phyloP scores from a whole-genome alignment of 2,797 vertebrate genomes.

The Hippocampus kuda region DNA sequence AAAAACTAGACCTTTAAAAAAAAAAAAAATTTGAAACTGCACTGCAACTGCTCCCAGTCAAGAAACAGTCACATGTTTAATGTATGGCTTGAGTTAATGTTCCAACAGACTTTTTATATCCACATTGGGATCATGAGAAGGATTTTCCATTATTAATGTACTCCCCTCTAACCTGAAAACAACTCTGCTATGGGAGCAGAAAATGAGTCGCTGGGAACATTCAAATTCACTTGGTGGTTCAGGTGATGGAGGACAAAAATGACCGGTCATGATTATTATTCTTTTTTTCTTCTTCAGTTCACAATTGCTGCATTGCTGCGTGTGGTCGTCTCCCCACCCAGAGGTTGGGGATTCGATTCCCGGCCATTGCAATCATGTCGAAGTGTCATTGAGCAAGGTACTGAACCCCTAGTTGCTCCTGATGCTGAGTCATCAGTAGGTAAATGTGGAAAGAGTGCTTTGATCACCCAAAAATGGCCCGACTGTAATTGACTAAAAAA shows the following conservation, averaged over 20 bases:
- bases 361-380: too few species aligned
- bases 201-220: neutral
- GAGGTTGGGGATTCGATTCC: too few species aligned
- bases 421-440: too few species aligned
- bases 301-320: too few species aligned
- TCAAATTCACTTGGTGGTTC: neutral
- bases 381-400: too few species aligned
- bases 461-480: too few species aligned
- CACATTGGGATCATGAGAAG: constrained; percentile 1
- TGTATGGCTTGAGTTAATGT: constrained; percentile 5
- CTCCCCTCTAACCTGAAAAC: constrained; percentile 1
- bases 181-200: neutral
- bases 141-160: constrained; percentile 8
- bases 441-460: too few species aligned
- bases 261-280: neutral
- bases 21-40: neutral
- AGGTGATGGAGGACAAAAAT: neutral
- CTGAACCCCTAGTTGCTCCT: too few species aligned
- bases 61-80: constrained; percentile 5
- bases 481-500: too few species aligned
- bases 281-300: too few species aligned
- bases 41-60: neutral
- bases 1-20: neutral
- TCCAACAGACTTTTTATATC: neutral
- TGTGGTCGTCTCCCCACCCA: too few species aligned